A percentile compares a stretch with the other conserved stretches of the same genome.
Evolutionary conservation across 2,888 invertebrate genomes (phyloP).

Genomic region (Aspidiotus destructor): DNA sequence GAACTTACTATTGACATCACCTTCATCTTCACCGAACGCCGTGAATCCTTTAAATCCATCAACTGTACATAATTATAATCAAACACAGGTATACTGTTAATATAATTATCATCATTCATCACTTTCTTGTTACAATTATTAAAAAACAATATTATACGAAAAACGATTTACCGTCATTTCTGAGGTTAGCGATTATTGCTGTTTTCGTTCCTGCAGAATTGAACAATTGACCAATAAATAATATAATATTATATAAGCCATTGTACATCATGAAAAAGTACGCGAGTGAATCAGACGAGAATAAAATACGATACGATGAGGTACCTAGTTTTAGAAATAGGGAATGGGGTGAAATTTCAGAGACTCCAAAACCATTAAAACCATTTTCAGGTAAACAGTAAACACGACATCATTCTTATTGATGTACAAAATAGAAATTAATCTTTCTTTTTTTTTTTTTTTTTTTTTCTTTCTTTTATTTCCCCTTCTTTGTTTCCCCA

Average conservation of each 20-base stretch:
- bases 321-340: neutral
- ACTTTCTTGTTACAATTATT: neutral
- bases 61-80: neutral
- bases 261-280: too few species aligned
- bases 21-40: conserved; percentile 19
- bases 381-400: too few species aligned
- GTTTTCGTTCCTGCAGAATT: conserved; percentile 4
- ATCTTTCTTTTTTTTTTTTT: too few species aligned
- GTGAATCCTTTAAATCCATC: conserved; percentile 20
- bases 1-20: conserved; percentile 6
- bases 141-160: neutral
- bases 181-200: conserved; percentile 3
- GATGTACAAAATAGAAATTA: too few species aligned
- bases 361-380: too few species aligned
- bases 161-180: conserved; percentile 12
- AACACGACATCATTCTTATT: too few species aligned
- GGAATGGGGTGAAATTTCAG: neutral
- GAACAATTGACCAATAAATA: neutral
- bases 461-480: too few species aligned
- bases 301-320: too few species aligned
- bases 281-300: too few species aligned
- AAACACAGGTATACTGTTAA: neutral
- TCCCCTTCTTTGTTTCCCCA: too few species aligned
- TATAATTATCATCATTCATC: too few species aligned
- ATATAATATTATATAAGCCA: too few species aligned